These are phyloP conservation scores for Thereva nobilitata DNA, from an alignment of 2,888 invertebrate species.

Conservation along the genomic window DNA sequence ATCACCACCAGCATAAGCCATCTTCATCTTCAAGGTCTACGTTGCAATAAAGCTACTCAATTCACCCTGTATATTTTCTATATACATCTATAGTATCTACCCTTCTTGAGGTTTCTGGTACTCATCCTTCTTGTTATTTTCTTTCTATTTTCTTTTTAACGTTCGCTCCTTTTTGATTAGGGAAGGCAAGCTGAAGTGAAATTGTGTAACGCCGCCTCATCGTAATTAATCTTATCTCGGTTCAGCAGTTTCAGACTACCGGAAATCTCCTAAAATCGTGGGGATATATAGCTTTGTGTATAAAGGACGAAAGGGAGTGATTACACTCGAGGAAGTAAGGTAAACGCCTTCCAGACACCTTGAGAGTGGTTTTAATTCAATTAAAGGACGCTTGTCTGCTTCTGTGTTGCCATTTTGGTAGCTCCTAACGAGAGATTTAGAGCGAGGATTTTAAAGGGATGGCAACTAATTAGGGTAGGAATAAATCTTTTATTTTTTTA, in stretches of 20 bases:
- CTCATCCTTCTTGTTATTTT: background rate
- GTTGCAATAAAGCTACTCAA: conserved; percentile 8
- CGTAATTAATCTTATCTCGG: conserved; percentile 31
- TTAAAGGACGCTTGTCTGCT: background rate
- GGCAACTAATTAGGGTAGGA: no score
- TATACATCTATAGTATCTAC: no score
- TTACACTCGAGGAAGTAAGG: background rate
- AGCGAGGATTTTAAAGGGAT: no score
- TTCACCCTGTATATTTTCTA: no score
- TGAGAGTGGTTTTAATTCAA: conserved; percentile 1
- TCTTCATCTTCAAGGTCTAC: conserved; percentile 2
- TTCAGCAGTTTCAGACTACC: conserved; percentile 8
- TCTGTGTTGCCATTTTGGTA: no score
- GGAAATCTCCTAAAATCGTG: background rate
- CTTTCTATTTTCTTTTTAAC: no score
- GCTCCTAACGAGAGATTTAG: no score
- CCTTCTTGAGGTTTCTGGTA: background rate
- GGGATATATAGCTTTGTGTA: no score
- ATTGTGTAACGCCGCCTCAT: conserved; percentile 13
- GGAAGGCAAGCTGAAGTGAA: background rate
- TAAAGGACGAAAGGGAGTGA: background rate
- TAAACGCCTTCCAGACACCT: conserved; percentile 15
- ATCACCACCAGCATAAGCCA: no score
- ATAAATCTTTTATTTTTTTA: no score
- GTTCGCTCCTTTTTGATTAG: no score